These are phyloP conservation scores for Ceratina japonica DNA, from an alignment of 1,140 invertebrate species.

Conservation along the genomic window DNA sequence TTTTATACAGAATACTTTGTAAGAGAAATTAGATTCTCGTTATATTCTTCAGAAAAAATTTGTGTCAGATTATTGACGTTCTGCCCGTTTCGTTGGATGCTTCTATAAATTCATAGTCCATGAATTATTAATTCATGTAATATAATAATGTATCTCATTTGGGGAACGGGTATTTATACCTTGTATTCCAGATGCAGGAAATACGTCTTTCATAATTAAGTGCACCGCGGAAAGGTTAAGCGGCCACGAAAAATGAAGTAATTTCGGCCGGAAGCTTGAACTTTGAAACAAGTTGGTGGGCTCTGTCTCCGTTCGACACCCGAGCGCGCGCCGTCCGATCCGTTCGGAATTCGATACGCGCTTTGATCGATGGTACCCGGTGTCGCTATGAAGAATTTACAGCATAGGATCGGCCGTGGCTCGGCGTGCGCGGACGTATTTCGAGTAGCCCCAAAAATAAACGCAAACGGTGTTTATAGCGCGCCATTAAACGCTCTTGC, in stretches of 20 bases:
- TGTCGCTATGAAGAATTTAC: slow-evolving; percentile 29
- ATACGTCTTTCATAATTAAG: too few species aligned
- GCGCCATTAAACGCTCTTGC: slow-evolving; percentile 15
- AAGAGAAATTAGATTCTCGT: too few species aligned
- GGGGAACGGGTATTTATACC: too few species aligned
- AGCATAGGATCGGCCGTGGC: not conserved
- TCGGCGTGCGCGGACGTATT: slow-evolving; percentile 5
- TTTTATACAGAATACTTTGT: too few species aligned
- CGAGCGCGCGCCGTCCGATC: not conserved
- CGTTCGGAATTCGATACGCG: slow-evolving; percentile 19
- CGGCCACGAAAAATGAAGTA: not conserved
- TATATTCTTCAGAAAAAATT: too few species aligned
- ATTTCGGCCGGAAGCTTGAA: not conserved
- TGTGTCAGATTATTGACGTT: too few species aligned
- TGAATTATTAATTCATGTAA: too few species aligned
- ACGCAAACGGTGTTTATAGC: slow-evolving; percentile 27
- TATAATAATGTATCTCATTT: too few species aligned
- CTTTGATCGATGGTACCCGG: slow-evolving; percentile 35
- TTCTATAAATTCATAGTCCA: too few species aligned
- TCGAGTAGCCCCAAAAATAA: slow-evolving; percentile 19
- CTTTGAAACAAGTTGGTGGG: not conserved
- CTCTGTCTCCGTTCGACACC: not conserved
- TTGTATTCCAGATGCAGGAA: too few species aligned
- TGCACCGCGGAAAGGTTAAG: not conserved
- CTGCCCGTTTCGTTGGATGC: too few species aligned